These are phyloP conservation scores for Pogonocichla stellata DNA, from an alignment of 2,113 vertebrate genomes.

Conservation along the genomic window DNA sequence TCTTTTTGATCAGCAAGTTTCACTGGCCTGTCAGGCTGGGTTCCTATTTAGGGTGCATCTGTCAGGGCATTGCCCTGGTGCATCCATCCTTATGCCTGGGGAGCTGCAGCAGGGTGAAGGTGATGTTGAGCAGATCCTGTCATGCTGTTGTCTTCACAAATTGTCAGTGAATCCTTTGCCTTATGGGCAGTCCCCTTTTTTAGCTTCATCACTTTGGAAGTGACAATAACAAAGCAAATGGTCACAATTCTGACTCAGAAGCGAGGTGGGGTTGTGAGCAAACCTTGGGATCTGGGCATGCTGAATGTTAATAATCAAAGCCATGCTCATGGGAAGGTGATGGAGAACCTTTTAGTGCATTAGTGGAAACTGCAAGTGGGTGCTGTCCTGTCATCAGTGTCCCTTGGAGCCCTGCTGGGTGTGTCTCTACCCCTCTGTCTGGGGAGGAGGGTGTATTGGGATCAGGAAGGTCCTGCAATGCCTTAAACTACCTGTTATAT, in stretches of 20 bases:
- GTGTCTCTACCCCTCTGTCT: not conserved
- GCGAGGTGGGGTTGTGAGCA: not conserved
- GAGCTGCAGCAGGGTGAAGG: not conserved
- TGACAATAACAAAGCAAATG: not conserved
- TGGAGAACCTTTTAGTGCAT: not conserved
- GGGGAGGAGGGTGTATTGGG: not conserved
- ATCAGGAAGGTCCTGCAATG: not conserved
- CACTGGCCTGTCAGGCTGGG: not conserved
- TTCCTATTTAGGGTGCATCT: not conserved
- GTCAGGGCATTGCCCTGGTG: not conserved
- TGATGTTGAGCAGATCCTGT: conserved; percentile 12
- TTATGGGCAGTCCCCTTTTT: not conserved
- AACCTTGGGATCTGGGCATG: not conserved
- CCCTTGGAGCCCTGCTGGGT: not conserved
- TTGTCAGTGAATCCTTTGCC: not conserved
- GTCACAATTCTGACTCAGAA: not conserved
- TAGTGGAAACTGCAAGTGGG: not conserved
- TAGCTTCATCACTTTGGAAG: not conserved
- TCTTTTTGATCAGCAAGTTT: not conserved
- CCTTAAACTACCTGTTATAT: not conserved
- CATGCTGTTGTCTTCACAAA: not conserved
- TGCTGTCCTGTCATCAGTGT: not conserved
- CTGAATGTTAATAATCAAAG: not conserved
- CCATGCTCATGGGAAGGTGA: not conserved
- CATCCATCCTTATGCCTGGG: not conserved